Conservation (phyloP, 2,113 vertebrate genomes). For the Mesembrinibis cayennensis region DNA sequence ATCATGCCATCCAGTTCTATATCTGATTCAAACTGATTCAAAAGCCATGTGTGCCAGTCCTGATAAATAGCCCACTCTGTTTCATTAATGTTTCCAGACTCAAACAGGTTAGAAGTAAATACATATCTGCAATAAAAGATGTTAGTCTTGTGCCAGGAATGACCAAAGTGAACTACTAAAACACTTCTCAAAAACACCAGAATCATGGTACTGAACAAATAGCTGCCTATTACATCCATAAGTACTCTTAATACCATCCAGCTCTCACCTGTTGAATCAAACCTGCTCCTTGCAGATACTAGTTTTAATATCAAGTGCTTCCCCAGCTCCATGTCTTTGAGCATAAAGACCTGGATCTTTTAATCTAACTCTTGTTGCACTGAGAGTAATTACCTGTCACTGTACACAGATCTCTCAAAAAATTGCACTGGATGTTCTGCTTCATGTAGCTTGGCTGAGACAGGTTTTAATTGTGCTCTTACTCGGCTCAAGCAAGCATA, state of each 20-base stretch:
- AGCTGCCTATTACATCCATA: background rate
- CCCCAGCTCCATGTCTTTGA: background rate
- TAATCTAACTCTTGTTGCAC: background rate
- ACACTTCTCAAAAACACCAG: background rate
- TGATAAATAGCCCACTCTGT: conserved; percentile 84
- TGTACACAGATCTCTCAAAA: conserved; percentile 75
- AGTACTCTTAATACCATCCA: background rate
- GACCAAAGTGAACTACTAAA: background rate
- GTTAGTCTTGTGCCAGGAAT: background rate
- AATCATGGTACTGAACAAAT: background rate
- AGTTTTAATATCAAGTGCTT: background rate
- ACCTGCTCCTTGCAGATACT: background rate
- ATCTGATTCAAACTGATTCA: conserved; percentile 77
- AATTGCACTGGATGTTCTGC: conserved; percentile 75
- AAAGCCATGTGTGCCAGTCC: conserved; percentile 85
- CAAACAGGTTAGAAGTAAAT: conserved; percentile 84
- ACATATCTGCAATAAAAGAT: conserved; percentile 72
- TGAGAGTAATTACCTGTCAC: conserved; percentile 68
- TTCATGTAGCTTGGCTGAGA: conserved; percentile 60
- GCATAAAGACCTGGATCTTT: background rate
- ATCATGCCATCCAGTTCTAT: conserved; percentile 83
- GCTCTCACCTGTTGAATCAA: background rate
- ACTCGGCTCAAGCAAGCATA: conserved; percentile 72
- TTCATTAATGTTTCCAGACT: conserved; percentile 79
- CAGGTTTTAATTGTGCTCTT: conserved; percentile 62